Base-by-base conservation (phyloP, 2,797 vertebrate species). In the Buceros bicornis region DNA sequence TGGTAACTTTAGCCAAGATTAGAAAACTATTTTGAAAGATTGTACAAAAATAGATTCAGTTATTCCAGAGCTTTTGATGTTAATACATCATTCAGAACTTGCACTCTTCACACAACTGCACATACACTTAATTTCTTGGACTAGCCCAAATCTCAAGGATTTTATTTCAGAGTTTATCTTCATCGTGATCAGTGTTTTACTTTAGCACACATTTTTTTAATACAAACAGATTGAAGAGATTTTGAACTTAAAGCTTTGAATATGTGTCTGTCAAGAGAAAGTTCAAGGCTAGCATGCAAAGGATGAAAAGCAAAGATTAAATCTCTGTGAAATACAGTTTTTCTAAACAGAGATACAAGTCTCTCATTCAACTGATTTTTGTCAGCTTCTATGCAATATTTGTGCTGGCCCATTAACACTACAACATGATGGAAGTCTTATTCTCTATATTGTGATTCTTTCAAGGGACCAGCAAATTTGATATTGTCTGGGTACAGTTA, bases 401-500 rank as follows among this genome's bases (percentile, higher is more conserved):
- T 82, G 18, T 74, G 21, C 35, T 66, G 19, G 18, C 42, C 45
- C 43, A 5, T 21, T 61, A 90, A 69, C 17, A 54, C 7, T 20
- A 12, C 14, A 86, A 37, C n/a, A 29, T 13, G 11, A 73, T 42
- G 5, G 28, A 83, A 92, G 8, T 51, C 28, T 67, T 56, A 48
- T 6, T 24, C 10, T 20, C 1, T n/a, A 17, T 21, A 25, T 1
- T n/a, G 31, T 1, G 0, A n/a, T 64, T 74, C 10, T 76, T 24
- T 50, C 31, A 53, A 67, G 22, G 65, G 17, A 65, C 22, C 25
- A 65, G 33, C 21, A 91, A 29, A 85, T 51, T 40, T 43, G 6
- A 77, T 80, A 15, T 26, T 10, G 11, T 16, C 72, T 58, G 20
- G 13, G 9, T 31, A 21, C 0, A 0, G 9, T 58, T 66, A 58